phyloP scores from a whole-genome alignment of 1,140 invertebrate species.

The Pseudomyrmex flavicornis region DNA sequence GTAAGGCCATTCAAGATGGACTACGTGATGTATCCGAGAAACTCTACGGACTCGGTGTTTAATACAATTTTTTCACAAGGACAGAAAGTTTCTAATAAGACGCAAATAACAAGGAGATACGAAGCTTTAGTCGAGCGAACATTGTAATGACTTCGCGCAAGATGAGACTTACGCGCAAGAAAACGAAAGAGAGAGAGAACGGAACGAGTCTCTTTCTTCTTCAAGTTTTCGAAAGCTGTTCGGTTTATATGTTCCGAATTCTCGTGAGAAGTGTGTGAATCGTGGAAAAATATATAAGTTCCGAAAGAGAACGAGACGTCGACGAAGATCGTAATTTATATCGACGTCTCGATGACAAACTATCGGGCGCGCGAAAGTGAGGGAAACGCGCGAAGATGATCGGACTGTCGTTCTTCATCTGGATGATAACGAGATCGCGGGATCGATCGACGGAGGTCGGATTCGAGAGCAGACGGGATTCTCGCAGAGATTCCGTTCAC shows the following conservation, averaged over 20 bases:
- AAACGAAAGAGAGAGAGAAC: neutral
- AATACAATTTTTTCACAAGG: neutral
- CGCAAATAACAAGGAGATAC: neutral
- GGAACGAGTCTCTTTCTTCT: neutral
- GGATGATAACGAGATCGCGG: slow-evolving; percentile 69
- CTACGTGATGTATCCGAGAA: slow-evolving; percentile 16
- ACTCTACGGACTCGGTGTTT: slow-evolving; percentile 2
- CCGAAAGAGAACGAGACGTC: neutral
- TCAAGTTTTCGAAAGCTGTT: neutral
- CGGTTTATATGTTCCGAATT: neutral
- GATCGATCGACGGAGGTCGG: slow-evolving; percentile 22
- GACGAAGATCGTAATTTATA: slow-evolving; percentile 14
- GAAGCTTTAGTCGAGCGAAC: neutral
- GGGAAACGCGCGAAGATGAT: slow-evolving; percentile 74
- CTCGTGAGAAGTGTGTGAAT: neutral
- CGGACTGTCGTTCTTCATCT: slow-evolving; percentile 78
- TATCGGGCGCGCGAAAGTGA: neutral
- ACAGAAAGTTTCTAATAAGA: slow-evolving; percentile 24
- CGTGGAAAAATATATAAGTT: neutral
- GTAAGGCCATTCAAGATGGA: slow-evolving; percentile 29
- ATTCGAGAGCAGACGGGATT: slow-evolving; percentile 30
- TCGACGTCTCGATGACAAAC: slow-evolving; percentile 27
- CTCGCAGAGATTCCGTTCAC: slow-evolving; percentile 41
- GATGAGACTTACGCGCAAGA: slow-evolving; percentile 20
- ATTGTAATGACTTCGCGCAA: slow-evolving; percentile 14